phyloP scores from a whole-genome alignment of 2,113 vertebrate genomes.

The Laticauda colubrina region DNA sequence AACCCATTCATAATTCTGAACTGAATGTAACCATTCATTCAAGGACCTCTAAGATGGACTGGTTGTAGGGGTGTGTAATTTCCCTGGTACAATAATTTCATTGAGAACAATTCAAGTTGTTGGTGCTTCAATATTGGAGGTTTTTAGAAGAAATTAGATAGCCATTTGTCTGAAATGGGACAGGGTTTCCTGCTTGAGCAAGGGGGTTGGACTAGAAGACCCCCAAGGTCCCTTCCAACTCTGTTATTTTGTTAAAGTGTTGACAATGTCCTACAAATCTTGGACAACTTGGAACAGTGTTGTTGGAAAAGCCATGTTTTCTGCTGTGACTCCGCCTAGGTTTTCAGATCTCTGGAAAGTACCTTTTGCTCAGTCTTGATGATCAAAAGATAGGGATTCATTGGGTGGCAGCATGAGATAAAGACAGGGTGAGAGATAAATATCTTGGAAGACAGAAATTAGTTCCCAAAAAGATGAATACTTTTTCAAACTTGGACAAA shows the following conservation, averaged over 20 bases:
- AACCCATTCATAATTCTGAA: not conserved
- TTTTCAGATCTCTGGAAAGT: not conserved
- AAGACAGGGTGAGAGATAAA: not conserved
- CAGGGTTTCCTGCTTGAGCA: not conserved
- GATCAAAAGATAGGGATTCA: not conserved
- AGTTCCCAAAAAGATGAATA: not conserved
- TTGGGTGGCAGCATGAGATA: not conserved
- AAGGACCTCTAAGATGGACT: not conserved
- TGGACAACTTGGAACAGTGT: not conserved
- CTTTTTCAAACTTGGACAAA: not conserved
- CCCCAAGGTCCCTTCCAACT: not conserved
- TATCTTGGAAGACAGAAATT: not conserved
- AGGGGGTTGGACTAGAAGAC: not conserved
- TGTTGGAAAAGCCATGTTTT: not conserved
- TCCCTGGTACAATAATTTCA: not conserved
- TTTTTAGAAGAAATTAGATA: no score
- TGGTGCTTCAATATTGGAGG: no score
- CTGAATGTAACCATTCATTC: not conserved
- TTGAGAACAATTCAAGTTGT: not conserved
- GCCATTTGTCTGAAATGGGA: not conserved
- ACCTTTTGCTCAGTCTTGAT: not conserved
- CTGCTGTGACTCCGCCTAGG: not conserved
- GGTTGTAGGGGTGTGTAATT: not conserved
- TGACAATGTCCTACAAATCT: not conserved
- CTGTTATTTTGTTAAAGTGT: not conserved